phyloP scores from a whole-genome alignment of 2,888 invertebrate genomes.

The Pollenia amentaria region DNA sequence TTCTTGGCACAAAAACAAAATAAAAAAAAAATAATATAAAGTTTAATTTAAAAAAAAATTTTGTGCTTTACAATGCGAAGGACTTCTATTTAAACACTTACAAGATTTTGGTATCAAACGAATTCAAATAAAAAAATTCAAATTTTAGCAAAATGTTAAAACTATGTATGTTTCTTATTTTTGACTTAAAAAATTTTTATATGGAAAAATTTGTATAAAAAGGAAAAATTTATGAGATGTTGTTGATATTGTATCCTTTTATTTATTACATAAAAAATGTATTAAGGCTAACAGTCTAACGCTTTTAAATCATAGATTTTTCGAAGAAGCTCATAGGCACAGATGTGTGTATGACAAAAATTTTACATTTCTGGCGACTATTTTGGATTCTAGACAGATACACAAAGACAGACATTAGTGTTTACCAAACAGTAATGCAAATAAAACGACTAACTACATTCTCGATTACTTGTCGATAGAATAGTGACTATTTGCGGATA shows the following conservation, averaged over 20 bases:
- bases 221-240: no score
- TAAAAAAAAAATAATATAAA: slow-evolving; percentile 41
- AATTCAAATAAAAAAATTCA: no score
- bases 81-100: not conserved
- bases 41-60: slow-evolving; percentile 15
- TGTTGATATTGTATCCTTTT: not conserved
- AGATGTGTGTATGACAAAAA: not conserved
- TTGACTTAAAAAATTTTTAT: no score
- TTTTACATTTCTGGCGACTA: not conserved
- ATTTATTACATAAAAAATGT: slow-evolving; percentile 71
- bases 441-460: no score
- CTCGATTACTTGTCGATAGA: no score
- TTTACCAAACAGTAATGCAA: no score
- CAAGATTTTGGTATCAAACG: no score
- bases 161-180: no score
- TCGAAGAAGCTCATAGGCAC: not conserved
- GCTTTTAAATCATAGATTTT: slow-evolving; percentile 76
- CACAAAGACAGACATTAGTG: no score
- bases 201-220: no score
- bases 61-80: not conserved
- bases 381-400: not conserved
- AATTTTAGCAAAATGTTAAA: no score
- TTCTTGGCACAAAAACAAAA: slow-evolving; percentile 35
- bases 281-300: slow-evolving; percentile 82
- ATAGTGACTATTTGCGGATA: no score